These are phyloP conservation scores for Saxidomus purpurata DNA, from an alignment of 1,140 invertebrate genomes.

Conservation along the genomic window DNA sequence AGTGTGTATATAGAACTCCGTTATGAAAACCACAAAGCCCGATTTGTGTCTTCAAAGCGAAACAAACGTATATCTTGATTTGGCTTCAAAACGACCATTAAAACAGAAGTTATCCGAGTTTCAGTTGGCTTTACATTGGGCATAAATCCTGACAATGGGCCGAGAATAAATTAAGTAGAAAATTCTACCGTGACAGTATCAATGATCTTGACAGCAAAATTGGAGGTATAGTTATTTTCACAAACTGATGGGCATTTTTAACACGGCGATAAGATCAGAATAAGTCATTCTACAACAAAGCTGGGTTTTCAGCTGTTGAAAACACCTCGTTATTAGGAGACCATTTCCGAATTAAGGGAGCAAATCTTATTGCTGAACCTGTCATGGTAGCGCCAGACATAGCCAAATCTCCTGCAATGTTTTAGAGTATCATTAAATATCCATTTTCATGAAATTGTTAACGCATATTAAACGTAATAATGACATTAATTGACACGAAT, in stretches of 20 bases:
- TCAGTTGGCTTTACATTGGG: background rate
- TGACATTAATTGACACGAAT: background rate
- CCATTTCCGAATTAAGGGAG: background rate
- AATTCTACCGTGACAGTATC: slow-evolving; percentile 24
- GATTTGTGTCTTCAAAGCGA: background rate
- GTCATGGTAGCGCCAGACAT: background rate
- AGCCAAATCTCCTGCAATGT: slow-evolving; percentile 8
- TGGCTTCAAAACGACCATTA: slow-evolving; percentile 7
- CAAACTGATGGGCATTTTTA: slow-evolving; percentile 48
- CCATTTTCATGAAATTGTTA: background rate
- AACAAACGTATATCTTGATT: slow-evolving; percentile 34
- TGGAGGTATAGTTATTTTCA: slow-evolving; percentile 51
- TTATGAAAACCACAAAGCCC: slow-evolving; percentile 9
- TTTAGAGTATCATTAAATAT: background rate
- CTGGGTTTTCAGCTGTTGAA: slow-evolving; percentile 6
- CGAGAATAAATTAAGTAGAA: slow-evolving; percentile 22
- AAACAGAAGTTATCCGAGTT: no score
- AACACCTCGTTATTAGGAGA: background rate
- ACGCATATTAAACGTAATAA: slow-evolving; percentile 8
- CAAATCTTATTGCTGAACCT: slow-evolving; percentile 9
- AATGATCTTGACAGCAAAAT: slow-evolving; percentile 53
- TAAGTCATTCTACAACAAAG: slow-evolving; percentile 31
- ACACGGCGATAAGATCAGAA: slow-evolving; percentile 27
- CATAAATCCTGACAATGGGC: background rate
- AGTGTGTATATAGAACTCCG: background rate